Conservation (phyloP, 2,888 invertebrate species). For the Acanthosepion esculentum region DNA sequence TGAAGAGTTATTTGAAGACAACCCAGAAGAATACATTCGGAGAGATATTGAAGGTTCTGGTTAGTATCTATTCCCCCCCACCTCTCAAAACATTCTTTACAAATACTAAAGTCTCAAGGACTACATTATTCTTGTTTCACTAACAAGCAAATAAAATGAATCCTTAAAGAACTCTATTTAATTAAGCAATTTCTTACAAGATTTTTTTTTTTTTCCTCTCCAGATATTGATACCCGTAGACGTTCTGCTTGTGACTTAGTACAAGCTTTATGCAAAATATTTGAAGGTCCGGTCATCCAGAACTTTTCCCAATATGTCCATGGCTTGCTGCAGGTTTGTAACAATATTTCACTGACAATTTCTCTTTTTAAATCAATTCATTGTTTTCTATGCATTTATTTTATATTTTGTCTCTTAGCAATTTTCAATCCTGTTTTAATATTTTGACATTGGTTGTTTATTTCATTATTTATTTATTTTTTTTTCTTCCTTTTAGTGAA, state of each 20-base stretch:
- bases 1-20: conserved; percentile 97
- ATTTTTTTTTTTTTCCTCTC: not conserved
- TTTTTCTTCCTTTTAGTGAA: not conserved
- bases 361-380: not conserved
- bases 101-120: too few species aligned
- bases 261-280: conserved; percentile 87
- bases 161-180: too few species aligned
- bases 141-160: too few species aligned
- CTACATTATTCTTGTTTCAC: too few species aligned
- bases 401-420: too few species aligned
- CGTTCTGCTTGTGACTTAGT: conserved; percentile 98
- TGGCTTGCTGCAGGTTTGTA: conserved; percentile 78
- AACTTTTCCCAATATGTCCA: conserved; percentile 75
- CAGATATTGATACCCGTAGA: conserved; percentile 94
- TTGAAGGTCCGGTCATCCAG: conserved; percentile 74
- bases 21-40: conserved; percentile 87
- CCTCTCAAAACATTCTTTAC: too few species aligned
- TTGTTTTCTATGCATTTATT: not conserved
- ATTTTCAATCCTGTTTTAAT: too few species aligned
- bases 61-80: too few species aligned
- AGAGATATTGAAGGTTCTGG: conserved; percentile 95
- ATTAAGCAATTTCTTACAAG: not conserved
- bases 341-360: not conserved
- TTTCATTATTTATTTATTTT: not conserved
- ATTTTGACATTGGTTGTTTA: not conserved